These are phyloP conservation scores for Drosophila simulans DNA, from an alignment of 1,140 invertebrate genomes.

Conservation along the genomic window DNA sequence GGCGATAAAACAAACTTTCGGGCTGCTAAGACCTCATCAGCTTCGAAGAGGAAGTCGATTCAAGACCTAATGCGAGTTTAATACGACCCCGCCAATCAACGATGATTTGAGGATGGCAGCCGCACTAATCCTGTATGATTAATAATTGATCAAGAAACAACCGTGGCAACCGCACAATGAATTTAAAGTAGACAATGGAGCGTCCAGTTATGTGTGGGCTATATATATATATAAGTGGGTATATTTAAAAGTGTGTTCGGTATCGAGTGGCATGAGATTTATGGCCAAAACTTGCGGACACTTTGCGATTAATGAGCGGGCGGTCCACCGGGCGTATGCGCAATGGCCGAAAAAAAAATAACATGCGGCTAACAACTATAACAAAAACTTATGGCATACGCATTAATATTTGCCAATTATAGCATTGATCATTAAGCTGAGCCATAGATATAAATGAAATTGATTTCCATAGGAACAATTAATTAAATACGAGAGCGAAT, in stretches of 20 bases:
- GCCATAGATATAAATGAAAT: constrained; percentile 34
- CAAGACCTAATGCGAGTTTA: constrained; percentile 52
- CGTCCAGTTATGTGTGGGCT: constrained; percentile 8
- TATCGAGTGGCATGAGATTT: constrained; percentile 57
- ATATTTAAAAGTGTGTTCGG: constrained; percentile 53
- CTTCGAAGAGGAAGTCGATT: constrained; percentile 2
- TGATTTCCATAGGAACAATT: constrained; percentile 35
- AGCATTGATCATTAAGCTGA: constrained; percentile 6
- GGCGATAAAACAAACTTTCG: constrained; percentile 30
- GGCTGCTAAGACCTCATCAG: constrained; percentile 6
- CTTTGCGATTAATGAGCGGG: constrained; percentile 64
- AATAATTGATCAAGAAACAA: constrained; percentile 66
- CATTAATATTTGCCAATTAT: constrained; percentile 14
- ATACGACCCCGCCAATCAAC: constrained; percentile 40
- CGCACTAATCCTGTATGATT: constrained; percentile 57
- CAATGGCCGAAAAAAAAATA: constrained; percentile 17
- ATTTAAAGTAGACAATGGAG: constrained; percentile 21
- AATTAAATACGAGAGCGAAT: constrained; percentile 10
- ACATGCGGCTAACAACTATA: constrained; percentile 2
- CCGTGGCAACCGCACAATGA: constrained; percentile 18
- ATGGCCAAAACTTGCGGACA: constrained; percentile 62
- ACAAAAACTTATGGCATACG: constrained; percentile 5
- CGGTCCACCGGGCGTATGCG: constrained; percentile 48
- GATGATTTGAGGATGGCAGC: constrained; percentile 30
- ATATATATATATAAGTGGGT: background rate